Conservation (phyloP, 2,113 vertebrate genomes). For the Vulpes ferrilata region DNA sequence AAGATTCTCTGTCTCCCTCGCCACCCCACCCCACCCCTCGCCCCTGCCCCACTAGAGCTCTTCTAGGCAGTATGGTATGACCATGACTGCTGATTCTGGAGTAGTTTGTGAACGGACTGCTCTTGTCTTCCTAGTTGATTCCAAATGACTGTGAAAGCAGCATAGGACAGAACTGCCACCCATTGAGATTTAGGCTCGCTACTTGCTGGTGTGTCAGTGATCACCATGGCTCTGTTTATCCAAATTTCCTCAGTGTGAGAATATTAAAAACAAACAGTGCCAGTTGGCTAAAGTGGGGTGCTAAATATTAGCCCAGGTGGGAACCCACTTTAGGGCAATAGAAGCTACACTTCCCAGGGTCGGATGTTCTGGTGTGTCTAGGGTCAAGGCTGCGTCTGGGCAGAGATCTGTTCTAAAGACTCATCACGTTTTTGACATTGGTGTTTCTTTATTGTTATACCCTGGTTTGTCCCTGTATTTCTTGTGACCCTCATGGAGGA, state of each 20-base stretch:
- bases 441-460: background rate
- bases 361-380: background rate
- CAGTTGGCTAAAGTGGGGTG: background rate
- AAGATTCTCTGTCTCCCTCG: background rate
- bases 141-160: background rate
- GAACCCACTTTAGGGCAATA: background rate
- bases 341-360: background rate
- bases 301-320: background rate
- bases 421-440: fast-evolving
- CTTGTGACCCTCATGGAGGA: too few species aligned
- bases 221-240: background rate
- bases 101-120: background rate
- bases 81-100: background rate
- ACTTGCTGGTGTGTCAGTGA: background rate
- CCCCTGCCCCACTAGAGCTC: background rate
- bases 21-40: too few species aligned
- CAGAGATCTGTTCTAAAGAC: background rate
- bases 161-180: background rate
- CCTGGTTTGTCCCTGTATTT: background rate
- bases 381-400: background rate
- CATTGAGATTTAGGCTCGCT: background rate
- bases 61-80: background rate
- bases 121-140: background rate
- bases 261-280: background rate
- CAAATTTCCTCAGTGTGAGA: too few species aligned